Percentiles rank a stretch among this genome's conserved stretches.
Conservation (phyloP, 1,140 invertebrate species). For the Euura saliciscinereae region DNA sequence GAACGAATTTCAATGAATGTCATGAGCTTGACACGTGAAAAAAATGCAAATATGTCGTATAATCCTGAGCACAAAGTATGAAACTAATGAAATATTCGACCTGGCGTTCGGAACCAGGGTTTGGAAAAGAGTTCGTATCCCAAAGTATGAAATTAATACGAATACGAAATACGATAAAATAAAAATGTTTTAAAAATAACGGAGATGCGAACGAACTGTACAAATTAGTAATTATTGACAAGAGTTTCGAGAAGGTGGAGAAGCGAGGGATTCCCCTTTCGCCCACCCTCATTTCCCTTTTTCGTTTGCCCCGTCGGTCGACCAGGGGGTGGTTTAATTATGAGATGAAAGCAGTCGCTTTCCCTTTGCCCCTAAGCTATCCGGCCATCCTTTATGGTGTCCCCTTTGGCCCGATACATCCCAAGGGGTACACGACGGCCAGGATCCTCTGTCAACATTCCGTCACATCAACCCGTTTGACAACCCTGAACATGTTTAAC, state of each 20-base stretch:
- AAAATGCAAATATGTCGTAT: no score
- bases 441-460: constrained; percentile 1
- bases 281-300: not conserved
- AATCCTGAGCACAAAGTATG: no score
- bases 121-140: no score
- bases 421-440: not conserved
- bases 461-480: constrained; percentile 4
- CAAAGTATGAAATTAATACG: no score
- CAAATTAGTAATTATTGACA: constrained; percentile 6
- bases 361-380: constrained; percentile 1
- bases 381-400: not conserved
- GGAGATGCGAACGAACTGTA: not conserved
- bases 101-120: no score
- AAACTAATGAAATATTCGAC: no score
- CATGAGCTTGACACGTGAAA: no score
- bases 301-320: not conserved
- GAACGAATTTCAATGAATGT: no score
- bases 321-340: constrained; percentile 4
- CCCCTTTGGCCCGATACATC: constrained; percentile 6
- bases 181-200: no score
- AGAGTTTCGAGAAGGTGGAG: not conserved
- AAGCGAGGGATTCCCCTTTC: not conserved
- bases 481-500: not conserved
- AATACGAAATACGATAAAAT: no score
- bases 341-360: not conserved